phyloP scores from a whole-genome alignment of 2,888 invertebrate species.

The Epirrita christyi region DNA sequence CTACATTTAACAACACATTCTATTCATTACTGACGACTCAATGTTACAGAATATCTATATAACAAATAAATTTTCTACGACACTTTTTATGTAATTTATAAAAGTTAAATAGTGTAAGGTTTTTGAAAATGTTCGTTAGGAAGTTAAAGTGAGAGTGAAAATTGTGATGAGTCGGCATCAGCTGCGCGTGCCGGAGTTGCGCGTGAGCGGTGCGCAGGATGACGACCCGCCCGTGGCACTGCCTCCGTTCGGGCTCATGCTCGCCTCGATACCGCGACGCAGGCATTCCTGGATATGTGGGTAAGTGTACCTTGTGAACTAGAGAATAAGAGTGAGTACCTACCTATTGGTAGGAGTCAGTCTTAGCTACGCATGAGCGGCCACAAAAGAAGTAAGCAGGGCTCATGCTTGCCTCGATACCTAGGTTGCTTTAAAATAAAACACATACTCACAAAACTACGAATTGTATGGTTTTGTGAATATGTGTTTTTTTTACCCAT shows the following conservation, averaged over 20 bases:
- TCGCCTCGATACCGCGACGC: conserved; percentile 84
- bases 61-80: conserved; percentile 8
- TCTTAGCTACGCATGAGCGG: conserved; percentile 86
- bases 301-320: conserved; percentile 74
- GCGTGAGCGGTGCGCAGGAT: conserved; percentile 84
- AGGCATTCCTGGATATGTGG: conserved; percentile 92
- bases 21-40: conserved; percentile 27
- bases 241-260: conserved; percentile 78
- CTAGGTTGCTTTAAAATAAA: no score
- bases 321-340: conserved; percentile 68
- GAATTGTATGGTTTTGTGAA: no score
- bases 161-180: conserved; percentile 80
- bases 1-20: conserved; percentile 53
- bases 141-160: conserved; percentile 66
- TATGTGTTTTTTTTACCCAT: no score
- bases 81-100: conserved; percentile 13
- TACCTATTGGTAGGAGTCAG: conserved; percentile 78
- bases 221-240: conserved; percentile 72
- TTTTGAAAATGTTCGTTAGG: conserved; percentile 32
- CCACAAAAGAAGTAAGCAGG: no score
- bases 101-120: conserved; percentile 24
- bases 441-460: no score
- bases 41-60: conserved; percentile 9
- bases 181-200: conserved; percentile 88
- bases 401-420: conserved; percentile 82